phyloP scores from a whole-genome alignment of 2,113 vertebrate genomes.

The Cebidichthys violaceus region DNA sequence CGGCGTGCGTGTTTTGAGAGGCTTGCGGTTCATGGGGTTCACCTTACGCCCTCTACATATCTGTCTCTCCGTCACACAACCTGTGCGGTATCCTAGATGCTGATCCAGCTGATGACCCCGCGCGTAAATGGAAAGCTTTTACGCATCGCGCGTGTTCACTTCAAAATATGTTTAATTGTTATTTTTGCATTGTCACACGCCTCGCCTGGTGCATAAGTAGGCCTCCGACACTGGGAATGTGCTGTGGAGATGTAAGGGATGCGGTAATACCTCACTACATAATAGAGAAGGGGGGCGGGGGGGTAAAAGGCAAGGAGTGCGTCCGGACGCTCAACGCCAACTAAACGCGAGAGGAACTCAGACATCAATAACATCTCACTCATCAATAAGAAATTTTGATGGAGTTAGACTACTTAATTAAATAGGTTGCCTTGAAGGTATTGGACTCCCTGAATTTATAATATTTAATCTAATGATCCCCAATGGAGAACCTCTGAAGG shows the following conservation, averaged over 20 bases:
- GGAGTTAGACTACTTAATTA: slow-evolving; percentile 71
- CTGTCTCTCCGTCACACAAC: slow-evolving; percentile 7
- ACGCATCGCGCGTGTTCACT: slow-evolving; percentile 66
- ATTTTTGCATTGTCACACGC: slow-evolving; percentile 69
- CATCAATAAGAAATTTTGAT: slow-evolving; percentile 70
- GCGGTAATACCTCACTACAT: slow-evolving; percentile 69
- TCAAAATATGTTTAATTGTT: slow-evolving; percentile 50
- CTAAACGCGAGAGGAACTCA: slow-evolving; percentile 58
- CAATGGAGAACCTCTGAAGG: slow-evolving; percentile 73
- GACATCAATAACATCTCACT: slow-evolving; percentile 70
- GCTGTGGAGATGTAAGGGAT: slow-evolving; percentile 60
- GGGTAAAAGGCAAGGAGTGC: slow-evolving; percentile 61
- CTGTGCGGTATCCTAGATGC: slow-evolving; percentile 13
- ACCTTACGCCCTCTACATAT: slow-evolving; percentile 10
- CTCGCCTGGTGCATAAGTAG: slow-evolving; percentile 49
- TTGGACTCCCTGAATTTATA: slow-evolving; percentile 41
- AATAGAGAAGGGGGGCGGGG: slow-evolving; percentile 35
- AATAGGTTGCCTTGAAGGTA: slow-evolving; percentile 53
- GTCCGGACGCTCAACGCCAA: slow-evolving; percentile 61
- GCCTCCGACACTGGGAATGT: slow-evolving; percentile 43
- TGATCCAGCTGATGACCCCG: slow-evolving; percentile 51
- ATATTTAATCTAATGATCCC: slow-evolving; percentile 63
- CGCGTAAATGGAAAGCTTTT: slow-evolving; percentile 81
- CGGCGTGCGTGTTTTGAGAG: slow-evolving; percentile 18
- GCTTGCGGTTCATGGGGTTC: slow-evolving; percentile 9